A percentile compares a stretch with the other conserved stretches of the same genome.
Conservation (phyloP, 1,140 invertebrate genomes). For the Solenopsis fugax region DNA sequence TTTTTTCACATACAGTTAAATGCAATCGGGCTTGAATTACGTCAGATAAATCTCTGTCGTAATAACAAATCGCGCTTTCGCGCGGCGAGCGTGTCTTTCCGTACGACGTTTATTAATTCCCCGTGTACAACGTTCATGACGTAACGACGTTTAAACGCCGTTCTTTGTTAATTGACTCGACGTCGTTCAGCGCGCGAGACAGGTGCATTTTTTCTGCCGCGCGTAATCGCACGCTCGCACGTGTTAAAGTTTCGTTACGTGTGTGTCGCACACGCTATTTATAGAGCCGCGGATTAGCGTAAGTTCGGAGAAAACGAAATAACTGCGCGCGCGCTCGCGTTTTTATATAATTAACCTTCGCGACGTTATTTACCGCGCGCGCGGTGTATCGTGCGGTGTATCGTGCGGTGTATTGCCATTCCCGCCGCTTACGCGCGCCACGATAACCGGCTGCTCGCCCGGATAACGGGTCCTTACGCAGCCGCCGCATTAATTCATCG, state of each 20-base stretch:
- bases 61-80: neutral
- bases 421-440: slow-evolving; percentile 1
- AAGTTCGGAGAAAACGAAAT: slow-evolving; percentile 51
- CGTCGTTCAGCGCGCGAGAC: slow-evolving; percentile 4
- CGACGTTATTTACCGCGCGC: slow-evolving; percentile 18
- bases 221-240: slow-evolving; percentile 42
- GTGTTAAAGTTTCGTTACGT: slow-evolving; percentile 22
- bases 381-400: slow-evolving; percentile 41
- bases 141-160: slow-evolving; percentile 20
- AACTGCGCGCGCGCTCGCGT: slow-evolving; percentile 17
- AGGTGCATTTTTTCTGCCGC: neutral
- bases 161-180: slow-evolving; percentile 26
- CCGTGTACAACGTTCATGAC: neutral
- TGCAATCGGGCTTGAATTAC: neutral
- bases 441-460: slow-evolving; percentile 46
- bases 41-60: neutral
- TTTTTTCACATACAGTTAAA: neutral
- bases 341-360: slow-evolving; percentile 72
- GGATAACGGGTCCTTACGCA: slow-evolving; percentile 49
- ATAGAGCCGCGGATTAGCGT: slow-evolving; percentile 55
- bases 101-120: slow-evolving; percentile 8
- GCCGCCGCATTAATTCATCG: slow-evolving; percentile 52
- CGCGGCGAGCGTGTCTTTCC: neutral
- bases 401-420: slow-evolving; percentile 47
- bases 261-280: slow-evolving; percentile 47